These are phyloP conservation scores for Eclectus roratus DNA, from an alignment of 2,113 vertebrate species.

Conservation along the genomic window DNA sequence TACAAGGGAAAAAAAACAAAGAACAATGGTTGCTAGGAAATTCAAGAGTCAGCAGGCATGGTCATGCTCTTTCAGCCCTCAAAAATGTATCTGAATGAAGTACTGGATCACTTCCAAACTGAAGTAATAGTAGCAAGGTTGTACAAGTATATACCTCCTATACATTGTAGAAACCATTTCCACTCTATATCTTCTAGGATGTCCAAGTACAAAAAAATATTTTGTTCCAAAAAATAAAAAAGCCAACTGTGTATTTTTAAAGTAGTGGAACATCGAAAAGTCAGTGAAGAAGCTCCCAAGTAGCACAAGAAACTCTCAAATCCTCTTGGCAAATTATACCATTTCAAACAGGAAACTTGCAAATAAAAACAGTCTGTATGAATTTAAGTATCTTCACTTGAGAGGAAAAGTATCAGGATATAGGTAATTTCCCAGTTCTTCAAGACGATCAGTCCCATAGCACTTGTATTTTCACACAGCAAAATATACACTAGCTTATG, in stretches of 20 bases:
- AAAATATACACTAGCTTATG: not conserved
- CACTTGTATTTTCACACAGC: not conserved
- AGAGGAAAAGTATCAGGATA: not conserved
- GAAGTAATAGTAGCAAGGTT: not conserved
- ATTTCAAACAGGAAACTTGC: not conserved
- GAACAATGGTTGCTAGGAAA: conserved; percentile 51
- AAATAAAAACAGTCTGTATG: not conserved
- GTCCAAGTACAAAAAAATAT: not conserved
- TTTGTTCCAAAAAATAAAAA: not conserved
- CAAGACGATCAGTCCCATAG: not conserved
- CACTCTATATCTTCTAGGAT: not conserved
- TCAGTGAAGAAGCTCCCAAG: not conserved
- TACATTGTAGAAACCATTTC: not conserved
- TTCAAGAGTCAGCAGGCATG: conserved; percentile 1
- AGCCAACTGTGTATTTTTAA: not conserved
- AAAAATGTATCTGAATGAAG: conserved; percentile 15
- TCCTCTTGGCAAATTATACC: not conserved
- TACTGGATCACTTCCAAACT: conserved; percentile 36
- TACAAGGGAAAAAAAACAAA: not conserved
- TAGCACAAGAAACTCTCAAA: not conserved
- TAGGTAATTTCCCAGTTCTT: not conserved
- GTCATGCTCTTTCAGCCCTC: conserved; percentile 27
- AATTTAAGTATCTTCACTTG: not conserved
- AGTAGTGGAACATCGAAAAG: not conserved
- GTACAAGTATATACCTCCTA: not conserved